A percentile compares a stretch with the other conserved stretches of the same genome.
These are phyloP conservation scores for Galerucella nymphaeae DNA, from an alignment of 2,888 invertebrate genomes.

Conservation along the genomic window DNA sequence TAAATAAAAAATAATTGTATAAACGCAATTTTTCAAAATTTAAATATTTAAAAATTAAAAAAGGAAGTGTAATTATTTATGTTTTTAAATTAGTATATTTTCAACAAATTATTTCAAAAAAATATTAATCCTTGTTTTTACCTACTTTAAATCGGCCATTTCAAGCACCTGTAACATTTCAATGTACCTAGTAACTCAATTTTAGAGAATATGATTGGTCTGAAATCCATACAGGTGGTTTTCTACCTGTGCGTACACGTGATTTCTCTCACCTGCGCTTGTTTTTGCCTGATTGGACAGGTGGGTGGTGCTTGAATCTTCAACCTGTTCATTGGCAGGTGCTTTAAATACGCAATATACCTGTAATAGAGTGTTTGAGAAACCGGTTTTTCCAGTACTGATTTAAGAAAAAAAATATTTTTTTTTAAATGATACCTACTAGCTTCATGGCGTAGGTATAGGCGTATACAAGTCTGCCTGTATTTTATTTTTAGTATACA, in stretches of 20 bases:
- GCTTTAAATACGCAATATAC: constrained; percentile 16
- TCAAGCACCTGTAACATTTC: background rate
- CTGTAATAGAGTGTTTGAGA: background rate
- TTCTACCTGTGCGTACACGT: constrained; percentile 41
- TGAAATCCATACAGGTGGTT: constrained; percentile 44
- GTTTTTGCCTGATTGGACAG: constrained; percentile 48
- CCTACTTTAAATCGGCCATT: background rate
- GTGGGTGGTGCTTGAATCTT: constrained; percentile 45
- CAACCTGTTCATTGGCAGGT: constrained; percentile 47
- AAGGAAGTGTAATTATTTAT: too few species aligned
- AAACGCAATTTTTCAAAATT: too few species aligned
- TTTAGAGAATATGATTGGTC: constrained; percentile 11
- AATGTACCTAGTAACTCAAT: background rate
- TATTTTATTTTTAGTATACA: background rate
- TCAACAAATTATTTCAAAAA: too few species aligned
- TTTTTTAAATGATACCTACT: background rate
- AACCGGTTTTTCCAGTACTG: background rate
- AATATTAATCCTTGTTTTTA: background rate
- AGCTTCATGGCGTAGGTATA: background rate
- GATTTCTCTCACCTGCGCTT: constrained; percentile 42
- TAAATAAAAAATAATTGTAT: too few species aligned
- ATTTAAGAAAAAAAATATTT: background rate
- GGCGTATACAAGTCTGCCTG: background rate
- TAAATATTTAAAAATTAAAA: too few species aligned
- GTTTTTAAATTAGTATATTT: too few species aligned